These are phyloP conservation scores for Philopedon plagiatum DNA, from an alignment of 2,888 invertebrate genomes.

Conservation along the genomic window DNA sequence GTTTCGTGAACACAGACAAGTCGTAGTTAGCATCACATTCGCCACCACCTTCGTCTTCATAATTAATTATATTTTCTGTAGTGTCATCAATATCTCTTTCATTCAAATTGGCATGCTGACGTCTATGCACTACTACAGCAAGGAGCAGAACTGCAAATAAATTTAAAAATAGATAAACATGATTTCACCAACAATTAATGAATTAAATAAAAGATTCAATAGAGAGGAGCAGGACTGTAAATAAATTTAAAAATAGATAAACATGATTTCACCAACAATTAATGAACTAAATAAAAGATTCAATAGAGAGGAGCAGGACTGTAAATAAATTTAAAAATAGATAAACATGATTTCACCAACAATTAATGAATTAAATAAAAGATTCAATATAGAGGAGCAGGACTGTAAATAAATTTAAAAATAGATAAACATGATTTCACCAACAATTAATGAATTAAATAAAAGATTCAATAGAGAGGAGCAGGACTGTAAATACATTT, in stretches of 20 bases:
- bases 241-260: slow-evolving; percentile 48
- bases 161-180: too few relatives aligned
- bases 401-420: slow-evolving; percentile 70
- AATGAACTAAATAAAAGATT: too few relatives aligned
- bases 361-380: too few relatives aligned
- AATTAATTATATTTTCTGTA: slow-evolving; percentile 96
- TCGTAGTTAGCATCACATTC: slow-evolving; percentile 97
- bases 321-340: slow-evolving; percentile 62
- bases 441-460: too few relatives aligned
- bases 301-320: slow-evolving; percentile 90
- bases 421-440: too few relatives aligned
- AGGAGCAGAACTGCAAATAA: slow-evolving; percentile 80
- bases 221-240: slow-evolving; percentile 85
- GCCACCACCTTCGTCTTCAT: slow-evolving; percentile 98
- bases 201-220: too few relatives aligned
- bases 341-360: too few relatives aligned
- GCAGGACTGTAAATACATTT: too few relatives aligned
- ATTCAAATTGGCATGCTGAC: slow-evolving; percentile 87
- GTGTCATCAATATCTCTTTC: slow-evolving; percentile 96
- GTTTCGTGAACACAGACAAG: slow-evolving; percentile 79
- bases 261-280: too few relatives aligned
- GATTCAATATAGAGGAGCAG: slow-evolving; percentile 91
- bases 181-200: too few relatives aligned
- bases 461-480: too few relatives aligned
- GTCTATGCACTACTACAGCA: slow-evolving; percentile 91